Conservation (phyloP, 53 echinoderm and acorn worm species). For the Antedon mediterranea region DNA sequence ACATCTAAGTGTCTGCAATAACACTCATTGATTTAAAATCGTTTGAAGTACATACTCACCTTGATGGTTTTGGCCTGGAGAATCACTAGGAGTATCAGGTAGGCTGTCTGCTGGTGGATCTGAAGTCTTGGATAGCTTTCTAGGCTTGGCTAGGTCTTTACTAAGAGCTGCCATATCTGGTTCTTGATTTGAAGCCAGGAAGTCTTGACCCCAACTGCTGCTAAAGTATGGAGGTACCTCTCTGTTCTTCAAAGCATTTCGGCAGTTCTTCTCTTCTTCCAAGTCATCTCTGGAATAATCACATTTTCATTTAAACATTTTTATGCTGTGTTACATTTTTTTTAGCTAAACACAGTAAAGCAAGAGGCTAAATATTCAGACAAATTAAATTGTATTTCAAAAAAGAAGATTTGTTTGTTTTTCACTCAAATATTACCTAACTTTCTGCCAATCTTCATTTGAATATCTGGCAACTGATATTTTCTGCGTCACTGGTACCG, state of each 20-base stretch:
- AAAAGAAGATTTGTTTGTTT: too few relatives aligned
- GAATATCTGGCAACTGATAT: constrained; percentile 63
- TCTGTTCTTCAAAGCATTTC: constrained; percentile 47
- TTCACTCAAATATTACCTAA: too few relatives aligned
- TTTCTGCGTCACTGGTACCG: constrained; percentile 31
- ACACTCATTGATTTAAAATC: too few relatives aligned
- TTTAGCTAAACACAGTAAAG: too few relatives aligned
- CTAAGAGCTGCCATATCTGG: constrained; percentile 83
- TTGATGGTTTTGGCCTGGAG: constrained; percentile 45
- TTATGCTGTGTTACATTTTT: too few relatives aligned
- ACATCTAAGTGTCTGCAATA: too few relatives aligned
- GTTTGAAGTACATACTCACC: constrained; percentile 30
- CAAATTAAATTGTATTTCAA: too few relatives aligned
- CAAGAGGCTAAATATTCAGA: too few relatives aligned
- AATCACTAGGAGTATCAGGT: constrained; percentile 68
- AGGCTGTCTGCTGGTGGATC: constrained; percentile 25
- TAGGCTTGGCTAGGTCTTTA: constrained; percentile 50
- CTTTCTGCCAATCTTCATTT: constrained; percentile 69
- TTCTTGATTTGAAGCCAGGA: constrained; percentile 25
- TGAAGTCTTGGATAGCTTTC: constrained; percentile 9
- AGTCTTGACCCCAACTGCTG: constrained; percentile 66
- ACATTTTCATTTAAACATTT: too few relatives aligned
- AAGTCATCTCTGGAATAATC: constrained; percentile 59
- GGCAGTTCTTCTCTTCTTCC: constrained; percentile 50
- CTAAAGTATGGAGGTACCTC: constrained; percentile 79